Evolutionary conservation across 1,140 invertebrate genomes (phyloP), one percentile per base, ranked within the genome.

Genomic region (Euwallacea similis): DNA sequence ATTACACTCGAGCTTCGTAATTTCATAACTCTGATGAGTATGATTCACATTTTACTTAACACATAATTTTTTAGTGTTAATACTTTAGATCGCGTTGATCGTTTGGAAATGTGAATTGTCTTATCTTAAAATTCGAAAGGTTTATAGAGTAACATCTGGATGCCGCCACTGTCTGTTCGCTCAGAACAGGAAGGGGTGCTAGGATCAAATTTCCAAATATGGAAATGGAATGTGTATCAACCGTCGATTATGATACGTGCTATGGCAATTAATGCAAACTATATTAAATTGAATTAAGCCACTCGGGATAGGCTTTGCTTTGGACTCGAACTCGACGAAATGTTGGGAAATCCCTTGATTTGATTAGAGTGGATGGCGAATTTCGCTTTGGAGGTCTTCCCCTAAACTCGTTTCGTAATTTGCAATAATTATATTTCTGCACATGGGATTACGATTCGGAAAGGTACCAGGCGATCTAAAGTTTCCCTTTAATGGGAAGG

Each of bases 231-330:
- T 70, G 72, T 73, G 60, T 71, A 68, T 74, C 71, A 72, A 68
- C 55, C 68, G 50, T 70, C 68, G 61, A 70, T 70, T 70, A 70
- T 62, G 59, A 64, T 55, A 76, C 73, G 72, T 73, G 71, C 65
- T 60, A 66, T 69, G 67, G 55, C 74, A 73, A 73, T 75, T 73
- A 73, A 76, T 76, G 75, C 73, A 74, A 76, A 76, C 75, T 76
- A 72, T 72, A 76, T 74, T 73, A 74, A 76, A 76, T 76, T 76
- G 67, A 76, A 76, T 76, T 76, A 76, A 72, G 71, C 63, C 73
- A 62, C 71, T 69, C 72, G 50, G 72, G 67, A 43, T 71, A 68
- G 72, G 70, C 65, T 71, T 71, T 64, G 69, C 70, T 75, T 75
- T 75, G 73, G 72, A 73, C 75, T 70, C 65, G 53, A 61, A 61